Percentiles rank a stretch among this genome's conserved stretches.
phyloP scores from a whole-genome alignment of 2,113 vertebrate species.

The Apodemus speciosus region DNA sequence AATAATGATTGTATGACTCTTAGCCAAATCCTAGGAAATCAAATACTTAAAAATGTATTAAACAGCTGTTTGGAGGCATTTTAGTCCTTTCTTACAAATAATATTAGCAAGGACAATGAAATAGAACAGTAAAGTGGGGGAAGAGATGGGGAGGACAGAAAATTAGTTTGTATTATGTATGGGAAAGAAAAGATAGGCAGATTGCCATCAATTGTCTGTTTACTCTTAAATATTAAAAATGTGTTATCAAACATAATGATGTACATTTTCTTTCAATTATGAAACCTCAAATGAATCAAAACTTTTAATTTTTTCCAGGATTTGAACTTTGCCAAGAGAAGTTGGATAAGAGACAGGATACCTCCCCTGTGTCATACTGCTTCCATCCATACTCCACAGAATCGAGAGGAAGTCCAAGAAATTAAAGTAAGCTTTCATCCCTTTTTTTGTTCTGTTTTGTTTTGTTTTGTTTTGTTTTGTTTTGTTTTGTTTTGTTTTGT shows the following conservation, averaged over 20 bases:
- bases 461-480: too few species aligned
- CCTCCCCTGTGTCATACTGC: neutral
- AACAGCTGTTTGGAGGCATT: too few species aligned
- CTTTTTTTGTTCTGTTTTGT: too few species aligned
- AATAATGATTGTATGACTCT: neutral
- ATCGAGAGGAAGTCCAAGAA: neutral
- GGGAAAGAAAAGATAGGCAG: neutral
- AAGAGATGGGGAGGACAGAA: too few species aligned
- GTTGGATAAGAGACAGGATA: neutral
- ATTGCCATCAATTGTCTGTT: neutral
- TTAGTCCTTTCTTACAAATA: neutral
- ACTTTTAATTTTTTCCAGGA: neutral
- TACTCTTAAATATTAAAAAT: neutral
- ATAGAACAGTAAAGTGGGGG: neutral
- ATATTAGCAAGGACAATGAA: too few species aligned
- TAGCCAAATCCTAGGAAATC: neutral
- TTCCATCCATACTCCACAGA: neutral
- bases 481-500: too few species aligned
- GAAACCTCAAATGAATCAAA: neutral
- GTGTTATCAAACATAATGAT: neutral
- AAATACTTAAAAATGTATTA: neutral
- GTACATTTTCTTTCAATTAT: neutral
- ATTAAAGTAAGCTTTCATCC: neutral
- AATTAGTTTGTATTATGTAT: neutral
- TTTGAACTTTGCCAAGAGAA: neutral